Percentiles rank a stretch among this genome's conserved stretches.
Evolutionary conservation across 2,888 invertebrate genomes (phyloP).

Genomic region (Kryphioiulus occultus): DNA sequence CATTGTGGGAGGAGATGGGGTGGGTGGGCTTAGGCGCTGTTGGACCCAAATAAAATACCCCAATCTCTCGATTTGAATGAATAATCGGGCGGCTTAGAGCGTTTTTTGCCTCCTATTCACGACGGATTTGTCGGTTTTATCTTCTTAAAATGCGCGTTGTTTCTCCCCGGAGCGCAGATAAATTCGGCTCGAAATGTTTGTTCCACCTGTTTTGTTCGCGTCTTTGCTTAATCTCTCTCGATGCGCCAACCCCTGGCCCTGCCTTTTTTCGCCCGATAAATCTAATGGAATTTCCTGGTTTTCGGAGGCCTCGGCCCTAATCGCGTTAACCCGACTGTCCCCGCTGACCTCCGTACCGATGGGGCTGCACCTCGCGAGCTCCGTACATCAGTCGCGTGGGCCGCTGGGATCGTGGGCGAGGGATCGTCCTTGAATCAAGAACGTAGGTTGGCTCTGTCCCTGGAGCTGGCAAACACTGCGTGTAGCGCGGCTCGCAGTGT

Average conservation of each 20-base stretch:
- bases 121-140: not conserved
- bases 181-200: not conserved
- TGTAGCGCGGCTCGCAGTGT: not conserved
- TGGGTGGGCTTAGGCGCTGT: not conserved
- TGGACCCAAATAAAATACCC: conserved; percentile 3
- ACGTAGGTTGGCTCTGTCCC: too few species aligned
- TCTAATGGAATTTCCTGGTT: conserved; percentile 23
- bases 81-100: not conserved
- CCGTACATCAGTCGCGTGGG: too few species aligned
- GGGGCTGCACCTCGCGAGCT: too few species aligned
- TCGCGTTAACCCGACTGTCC: not conserved
- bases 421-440: too few species aligned
- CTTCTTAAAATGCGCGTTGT: not conserved
- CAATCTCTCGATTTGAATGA: conserved; percentile 2
- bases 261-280: not conserved
- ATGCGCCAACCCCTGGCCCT: not conserved
- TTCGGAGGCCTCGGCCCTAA: not conserved
- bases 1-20: not conserved
- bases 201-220: not conserved
- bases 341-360: not conserved
- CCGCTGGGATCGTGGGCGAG: too few species aligned
- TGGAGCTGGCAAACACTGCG: not conserved
- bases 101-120: not conserved
- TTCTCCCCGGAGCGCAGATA: not conserved
- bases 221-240: not conserved